Evolutionary conservation across 1,140 invertebrate species (phyloP), one percentile per base, ranked within the genome.

Genomic region (Lordiphosa mommai): DNA sequence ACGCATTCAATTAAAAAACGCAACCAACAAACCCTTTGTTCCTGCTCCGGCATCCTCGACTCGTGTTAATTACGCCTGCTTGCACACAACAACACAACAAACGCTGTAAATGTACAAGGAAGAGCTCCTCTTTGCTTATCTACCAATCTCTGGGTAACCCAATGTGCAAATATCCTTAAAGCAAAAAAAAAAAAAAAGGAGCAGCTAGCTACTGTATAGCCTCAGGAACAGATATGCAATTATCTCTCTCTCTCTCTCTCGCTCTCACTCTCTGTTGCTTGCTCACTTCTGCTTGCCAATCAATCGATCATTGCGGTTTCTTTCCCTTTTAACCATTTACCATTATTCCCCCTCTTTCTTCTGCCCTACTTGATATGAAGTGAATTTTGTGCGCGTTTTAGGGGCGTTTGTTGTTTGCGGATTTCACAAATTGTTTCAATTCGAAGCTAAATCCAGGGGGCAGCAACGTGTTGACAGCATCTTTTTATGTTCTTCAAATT

Each of bases 1-100:
- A 79, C 69, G 73, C 73, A 79, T 79, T 79, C 69, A 79, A 79
- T 79, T 79, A 79, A 79, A 79, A 79, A 79, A 41, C 48, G 58
- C 48, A 7, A 7, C 0, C 23, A 27, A 33, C 33, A 37, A 27
- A 17, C 6, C 6, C 36, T 8, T 16, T 30, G 20, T 17, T 10
- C 29, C 12, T 13, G 6, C 20, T 9, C 9, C 16, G 4, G 12
- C 32, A 12, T 29, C n/a, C 46, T 37, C 32, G 50, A 48, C 50
- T 43, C 67, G 27, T 43, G 58, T 77, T 77, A 77, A 77, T 77
- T 77, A 40, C 73, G 73, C 73, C 51, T 79, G 47, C 60, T 53
- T 72, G 73, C 63, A 51, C 60, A 30, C 47, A 37, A 30, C 47
- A 37, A 8, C 46, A 8, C 44, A 27, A 8, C 33, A 14, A 9